Evolutionary conservation across 2,888 invertebrate species (phyloP), one percentile per base, ranked within the genome.

Genomic region (Patella pellucida): DNA sequence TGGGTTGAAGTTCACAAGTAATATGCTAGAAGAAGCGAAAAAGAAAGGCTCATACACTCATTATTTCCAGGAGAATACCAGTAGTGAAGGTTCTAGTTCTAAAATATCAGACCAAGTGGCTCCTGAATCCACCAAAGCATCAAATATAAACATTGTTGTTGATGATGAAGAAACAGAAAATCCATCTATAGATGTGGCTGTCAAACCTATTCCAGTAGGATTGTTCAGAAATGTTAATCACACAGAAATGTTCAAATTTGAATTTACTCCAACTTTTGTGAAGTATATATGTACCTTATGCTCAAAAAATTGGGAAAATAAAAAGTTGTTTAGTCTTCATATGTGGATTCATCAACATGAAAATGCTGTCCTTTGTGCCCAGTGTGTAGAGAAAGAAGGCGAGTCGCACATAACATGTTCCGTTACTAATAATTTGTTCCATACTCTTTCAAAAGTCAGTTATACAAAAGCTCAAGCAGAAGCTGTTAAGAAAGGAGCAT

Each of bases 341-440:
- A 62, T 62, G 11, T 62, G 62, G 62, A 19, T 23, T 19, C 62
- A 62, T 62, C 62, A 62, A 23, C 62, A 62, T 62, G 62, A n/a
- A 62, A 62, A 62, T 4, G 62, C 19, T 3, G 5, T 12, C 3
- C 19, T 12, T 23, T 62, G 62, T 23, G 23, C 14, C 23, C 19
- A 62, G 62, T 62, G 62, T 62, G 62, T 23, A 19, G 19, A 62
- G 62, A 62, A 62, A 23, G 14, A 19, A 12, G 62, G 62, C 12
- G 62, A 62, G 23, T 23, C 19, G 11, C 19, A 23, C 19, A 14
- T 62, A 11, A 23, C 62, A 23, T 62, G 62, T 23, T 3, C 23
- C 12, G 23, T 15, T 19, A 62, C 62, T 62, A 62, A 14, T 15
- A 62, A 15, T 23, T 23, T 62, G 11, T 62, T 62, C 23, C 19